Percentiles rank a stretch among this genome's conserved stretches.
Conservation (phyloP, 2,888 invertebrate species). For the Papilio gigon region DNA sequence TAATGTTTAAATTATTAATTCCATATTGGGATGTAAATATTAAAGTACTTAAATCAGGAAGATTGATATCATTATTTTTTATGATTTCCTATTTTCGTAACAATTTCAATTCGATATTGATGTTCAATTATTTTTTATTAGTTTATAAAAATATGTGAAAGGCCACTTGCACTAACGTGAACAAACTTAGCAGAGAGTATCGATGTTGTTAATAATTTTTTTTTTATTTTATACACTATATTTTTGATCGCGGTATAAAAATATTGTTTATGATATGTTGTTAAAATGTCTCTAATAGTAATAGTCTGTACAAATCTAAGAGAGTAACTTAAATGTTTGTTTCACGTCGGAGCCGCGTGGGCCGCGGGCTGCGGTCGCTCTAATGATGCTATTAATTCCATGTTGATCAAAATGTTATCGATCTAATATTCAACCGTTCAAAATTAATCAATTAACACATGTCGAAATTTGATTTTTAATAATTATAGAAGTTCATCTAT, state of each 20-base stretch:
- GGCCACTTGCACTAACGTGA: too few relatives aligned
- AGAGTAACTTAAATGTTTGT: constrained; percentile 8
- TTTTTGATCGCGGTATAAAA: not conserved
- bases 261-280: not conserved
- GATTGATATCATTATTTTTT: not conserved
- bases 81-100: not conserved
- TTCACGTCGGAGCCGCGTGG: constrained; percentile 8
- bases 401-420: constrained; percentile 3
- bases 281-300: not conserved
- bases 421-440: not conserved
- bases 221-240: not conserved
- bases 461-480: not conserved
- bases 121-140: not conserved
- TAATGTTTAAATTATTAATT: not conserved
- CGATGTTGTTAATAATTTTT: not conserved
- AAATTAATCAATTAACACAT: constrained; percentile 7
- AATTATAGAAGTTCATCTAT: not conserved
- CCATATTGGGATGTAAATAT: not conserved
- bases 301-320: not conserved
- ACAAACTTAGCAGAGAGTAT: too few relatives aligned
- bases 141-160: not conserved
- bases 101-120: not conserved
- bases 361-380: constrained; percentile 3
- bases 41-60: not conserved
- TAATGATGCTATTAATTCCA: constrained; percentile 21